These are phyloP conservation scores for Girardia tigrina DNA, from an alignment of 2,888 invertebrate genomes.

Conservation along the genomic window DNA sequence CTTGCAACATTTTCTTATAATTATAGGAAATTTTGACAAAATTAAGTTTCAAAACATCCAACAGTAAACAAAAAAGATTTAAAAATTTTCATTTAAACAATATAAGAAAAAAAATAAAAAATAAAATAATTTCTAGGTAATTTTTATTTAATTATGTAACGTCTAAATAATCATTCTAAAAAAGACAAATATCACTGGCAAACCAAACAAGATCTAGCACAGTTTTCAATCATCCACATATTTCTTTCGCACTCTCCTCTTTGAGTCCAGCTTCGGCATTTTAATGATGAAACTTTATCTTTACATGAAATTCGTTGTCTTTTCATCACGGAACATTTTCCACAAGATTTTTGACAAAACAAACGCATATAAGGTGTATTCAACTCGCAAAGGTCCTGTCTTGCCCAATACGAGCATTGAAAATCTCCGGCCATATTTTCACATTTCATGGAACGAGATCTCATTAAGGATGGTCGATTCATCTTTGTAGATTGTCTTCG, in stretches of 20 bases:
- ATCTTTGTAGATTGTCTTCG: background rate
- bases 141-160: no score
- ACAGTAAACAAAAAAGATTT: no score
- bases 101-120: no score
- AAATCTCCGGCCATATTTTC: background rate
- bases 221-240: background rate
- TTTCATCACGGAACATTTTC: background rate
- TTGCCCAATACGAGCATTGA: background rate
- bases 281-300: background rate
- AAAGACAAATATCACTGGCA: no score
- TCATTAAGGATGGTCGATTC: background rate
- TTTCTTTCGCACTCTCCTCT: background rate
- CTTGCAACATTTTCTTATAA: no score
- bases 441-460: background rate
- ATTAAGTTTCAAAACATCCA: no score
- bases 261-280: background rate
- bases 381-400: background rate
- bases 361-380: background rate
- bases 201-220: background rate
- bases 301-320: background rate
- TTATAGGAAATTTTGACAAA: no score
- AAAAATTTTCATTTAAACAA: no score
- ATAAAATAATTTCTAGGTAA: no score
- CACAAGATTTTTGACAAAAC: conserved; percentile 2
- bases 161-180: no score